These are phyloP conservation scores for Sitobion miscanthi DNA, from an alignment of 1,140 invertebrate genomes.

Conservation along the genomic window DNA sequence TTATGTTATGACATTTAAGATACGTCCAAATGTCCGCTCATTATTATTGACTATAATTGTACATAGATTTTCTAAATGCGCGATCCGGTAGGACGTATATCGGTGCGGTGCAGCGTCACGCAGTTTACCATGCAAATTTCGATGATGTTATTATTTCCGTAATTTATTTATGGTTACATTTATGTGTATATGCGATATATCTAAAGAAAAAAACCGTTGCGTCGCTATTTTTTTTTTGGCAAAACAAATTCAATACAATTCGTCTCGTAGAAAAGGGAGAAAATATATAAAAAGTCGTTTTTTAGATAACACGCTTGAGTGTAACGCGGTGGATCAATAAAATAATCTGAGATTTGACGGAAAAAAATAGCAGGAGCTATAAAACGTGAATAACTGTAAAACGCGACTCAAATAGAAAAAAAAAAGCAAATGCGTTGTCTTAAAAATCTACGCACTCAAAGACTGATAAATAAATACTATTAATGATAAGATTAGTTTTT, in stretches of 20 bases:
- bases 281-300: not conserved
- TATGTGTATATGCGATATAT: not conserved
- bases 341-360: not conserved
- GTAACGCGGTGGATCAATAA: not conserved
- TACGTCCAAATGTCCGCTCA: not conserved
- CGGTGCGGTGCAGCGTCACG: not conserved
- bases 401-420: not conserved
- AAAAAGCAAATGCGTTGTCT: not conserved
- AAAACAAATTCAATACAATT: not conserved
- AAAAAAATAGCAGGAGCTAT: not conserved
- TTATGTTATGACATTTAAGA: not conserved
- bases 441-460: not conserved
- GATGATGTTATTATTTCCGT: not conserved
- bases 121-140: not conserved
- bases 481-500: not conserved
- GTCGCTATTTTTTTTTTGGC: not conserved
- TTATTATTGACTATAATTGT: not conserved
- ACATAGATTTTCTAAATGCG: not conserved
- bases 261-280: conserved; percentile 6
- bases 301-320: not conserved
- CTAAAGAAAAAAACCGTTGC: not conserved
- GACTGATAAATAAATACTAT: not conserved
- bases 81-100: not conserved
- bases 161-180: conserved; percentile 7
- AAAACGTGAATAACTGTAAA: not conserved